Evolutionary conservation across 2,888 invertebrate genomes (phyloP), one percentile per base, ranked within the genome.

Genomic region (Bhutanitis thaidina): DNA sequence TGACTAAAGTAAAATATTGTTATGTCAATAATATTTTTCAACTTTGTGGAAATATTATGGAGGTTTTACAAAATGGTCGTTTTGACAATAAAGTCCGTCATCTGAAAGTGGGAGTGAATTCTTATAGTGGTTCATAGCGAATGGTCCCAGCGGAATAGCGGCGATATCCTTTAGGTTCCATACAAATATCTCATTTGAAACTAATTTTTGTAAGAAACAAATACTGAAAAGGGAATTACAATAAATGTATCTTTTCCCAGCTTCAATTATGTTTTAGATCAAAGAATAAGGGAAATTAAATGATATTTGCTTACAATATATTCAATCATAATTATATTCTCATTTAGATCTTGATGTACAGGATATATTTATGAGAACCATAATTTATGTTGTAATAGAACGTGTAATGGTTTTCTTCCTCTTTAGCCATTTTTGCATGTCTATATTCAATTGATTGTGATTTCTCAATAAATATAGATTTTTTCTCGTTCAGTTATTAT

Each of bases 61-160:
- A 38, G 8, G 36, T 36, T 44, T 3, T 27, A 29, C 14, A 36
- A 36, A 27, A 27, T 30, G n/a, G 13, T 37, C 38, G n/a, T 30
- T 67, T 62, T 69, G 68, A 68, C 67, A 68, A 71, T 62, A 62
- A 64, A 65, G 65, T 70, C 69, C 68, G 61, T 73, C 69, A 71
- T 67, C 47, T 48, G 52, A 55, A 66, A 67, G 59, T 64, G 60
- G 55, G 56, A 56, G 49, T 51, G 45, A 55, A 57, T 50, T 54
- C 54, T 45, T 41, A 27, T 38, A 60, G 57, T 54, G 52, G 39
- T 54, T 53, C 43, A 49, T 53, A 54, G 50, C 52, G 47, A 47
- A 54, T 51, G 40, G 54, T 58, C 55, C 57, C 59, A 35, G 35
- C 25, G 58, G 57, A 53, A 44, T 50, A 15, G 40, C 48, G 3